phyloP scores from a whole-genome alignment of 1,140 invertebrate species.

The Temnothorax curvispinosus region DNA sequence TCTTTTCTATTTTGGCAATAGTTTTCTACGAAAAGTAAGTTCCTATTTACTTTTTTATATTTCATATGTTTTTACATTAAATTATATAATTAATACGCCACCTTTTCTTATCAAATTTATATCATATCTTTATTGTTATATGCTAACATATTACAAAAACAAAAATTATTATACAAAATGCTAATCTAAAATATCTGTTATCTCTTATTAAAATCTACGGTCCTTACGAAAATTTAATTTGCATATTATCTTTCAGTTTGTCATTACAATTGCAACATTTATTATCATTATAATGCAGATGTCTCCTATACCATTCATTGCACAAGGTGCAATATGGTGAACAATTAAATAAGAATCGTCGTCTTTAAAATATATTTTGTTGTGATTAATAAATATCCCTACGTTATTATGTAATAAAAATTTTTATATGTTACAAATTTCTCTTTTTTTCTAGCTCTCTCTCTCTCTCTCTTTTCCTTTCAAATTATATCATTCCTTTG shows the following conservation, averaged over 20 bases:
- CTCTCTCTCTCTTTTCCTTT: too few species aligned
- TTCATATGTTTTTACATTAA: neutral
- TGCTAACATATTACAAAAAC: neutral
- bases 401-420: neutral
- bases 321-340: too few species aligned
- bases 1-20: slow-evolving; percentile 16
- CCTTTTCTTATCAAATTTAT: neutral
- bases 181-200: neutral
- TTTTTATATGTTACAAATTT: too few species aligned
- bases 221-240: neutral
- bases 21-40: slow-evolving; percentile 18
- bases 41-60: neutral
- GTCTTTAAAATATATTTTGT: neutral
- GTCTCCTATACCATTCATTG: neutral
- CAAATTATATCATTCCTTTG: too few species aligned
- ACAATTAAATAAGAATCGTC: too few species aligned
- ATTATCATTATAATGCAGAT: slow-evolving; percentile 4
- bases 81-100: neutral
- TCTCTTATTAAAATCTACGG: neutral
- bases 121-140: neutral
- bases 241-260: neutral
- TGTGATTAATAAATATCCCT: neutral
- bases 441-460: too few species aligned
- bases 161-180: neutral
- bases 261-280: neutral